Base-by-base conservation (phyloP, 2,888 invertebrate genomes). In the Zygothrica quintamaculata region DNA sequence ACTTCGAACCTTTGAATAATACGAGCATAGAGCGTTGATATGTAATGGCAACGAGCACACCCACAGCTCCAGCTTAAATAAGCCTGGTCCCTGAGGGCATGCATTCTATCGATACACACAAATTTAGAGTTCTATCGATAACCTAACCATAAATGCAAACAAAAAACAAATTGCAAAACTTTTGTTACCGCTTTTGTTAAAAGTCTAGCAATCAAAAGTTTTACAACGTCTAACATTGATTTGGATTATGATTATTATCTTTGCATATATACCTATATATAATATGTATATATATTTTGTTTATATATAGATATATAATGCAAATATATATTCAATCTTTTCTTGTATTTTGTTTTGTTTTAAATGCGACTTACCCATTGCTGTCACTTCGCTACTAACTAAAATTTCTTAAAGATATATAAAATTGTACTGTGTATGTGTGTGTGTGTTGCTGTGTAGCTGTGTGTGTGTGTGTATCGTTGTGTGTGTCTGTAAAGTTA, bases 1-100 rank as follows among this genome's bases (percentile, higher is more conserved):
- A 84, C 77, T 73, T 82, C 68, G 87, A 84, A 84, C 82, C 82
- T 86, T 84, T 86, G 87, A 78, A 84, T 82, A 84, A 84, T 84
- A 84, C 84, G 82, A 84, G 82, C 84, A 84, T 84, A 86, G 74
- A 84, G 79, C 87, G 87, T 81, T 84, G 72, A 72, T 76, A 84
- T 79, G 81, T 86, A 86, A 65, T 69, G 69, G 66, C 62, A 64
- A 57, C 59, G 61, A 51, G 50, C 77, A 76, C 72, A 70, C 58
- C 73, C 69, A 67, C 56, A 39, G 77, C 69, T 60, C 33, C 70
- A 67, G 82, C 34, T 36, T 26, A n/a, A 29, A 18, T 13, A 8
- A 3, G 37, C 43, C 62, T 59, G 18, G 16, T 46, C 55, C 55
- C n/a, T n/a, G 55, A 60, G 76, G 66, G 64, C 61, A 70, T 78